Evolutionary conservation across 2,113 vertebrate species (phyloP).

Genomic region (Oryzias curvinotus): DNA sequence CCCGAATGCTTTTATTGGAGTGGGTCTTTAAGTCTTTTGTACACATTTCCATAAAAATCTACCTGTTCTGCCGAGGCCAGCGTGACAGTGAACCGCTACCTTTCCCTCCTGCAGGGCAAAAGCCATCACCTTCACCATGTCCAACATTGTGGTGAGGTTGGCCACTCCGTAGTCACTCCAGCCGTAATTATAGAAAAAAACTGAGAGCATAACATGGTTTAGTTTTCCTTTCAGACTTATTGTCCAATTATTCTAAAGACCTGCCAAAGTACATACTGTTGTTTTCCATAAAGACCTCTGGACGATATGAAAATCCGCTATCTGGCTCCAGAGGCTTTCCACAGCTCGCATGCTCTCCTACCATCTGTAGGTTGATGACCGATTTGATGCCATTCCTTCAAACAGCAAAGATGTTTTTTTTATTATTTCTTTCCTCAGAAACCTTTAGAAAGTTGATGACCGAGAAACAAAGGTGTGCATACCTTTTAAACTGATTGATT

Average conservation of each 20-base stretch:
- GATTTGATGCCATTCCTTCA: constrained; percentile 87
- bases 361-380: constrained; percentile 93
- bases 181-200: constrained; percentile 96
- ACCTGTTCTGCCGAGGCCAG: constrained; percentile 95
- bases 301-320: constrained; percentile 91
- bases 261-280: constrained; percentile 81
- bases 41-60: constrained; percentile 14
- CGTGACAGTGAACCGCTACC: constrained; percentile 90
- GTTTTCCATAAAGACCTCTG: constrained; percentile 92
- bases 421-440: neutral
- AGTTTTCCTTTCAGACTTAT: neutral
- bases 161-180: constrained; percentile 94
- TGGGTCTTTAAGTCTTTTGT: neutral
- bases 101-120: constrained; percentile 93
- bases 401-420: neutral
- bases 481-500: constrained; percentile 91
- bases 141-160: constrained; percentile 85
- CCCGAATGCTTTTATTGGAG: neutral
- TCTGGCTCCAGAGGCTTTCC: constrained; percentile 88
- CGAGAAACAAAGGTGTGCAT: constrained; percentile 9
- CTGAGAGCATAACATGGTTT: constrained; percentile 68
- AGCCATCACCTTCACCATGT: constrained; percentile 93
- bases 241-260: neutral
- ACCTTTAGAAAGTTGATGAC: neutral
- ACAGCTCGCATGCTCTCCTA: constrained; percentile 92